Base-by-base conservation (phyloP, 2,113 vertebrate species). In the Bos javanicus region DNA sequence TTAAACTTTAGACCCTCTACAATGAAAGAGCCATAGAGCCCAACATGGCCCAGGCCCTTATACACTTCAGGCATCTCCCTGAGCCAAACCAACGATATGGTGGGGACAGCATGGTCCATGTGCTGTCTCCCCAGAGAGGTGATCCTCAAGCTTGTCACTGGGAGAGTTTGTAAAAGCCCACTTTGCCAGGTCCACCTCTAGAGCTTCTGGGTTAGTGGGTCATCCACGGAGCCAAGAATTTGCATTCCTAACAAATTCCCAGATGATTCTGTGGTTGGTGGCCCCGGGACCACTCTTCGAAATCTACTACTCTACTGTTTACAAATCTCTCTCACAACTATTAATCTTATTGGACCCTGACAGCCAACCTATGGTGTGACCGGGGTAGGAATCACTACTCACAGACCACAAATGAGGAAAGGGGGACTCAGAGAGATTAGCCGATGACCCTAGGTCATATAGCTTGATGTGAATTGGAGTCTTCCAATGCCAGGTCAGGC, bases 31-130 rank as follows among this genome's bases (percentile, higher is more conserved):
- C 46, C 71, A 14, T 2, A 6, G 8, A 28, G 52, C 19, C 26
- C 13, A 3, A 21, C 0, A 1, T 17, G 76, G 80, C 15, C 7
- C 54, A 23, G 76, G 14, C 43, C 62, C 85, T 64, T 0, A 16
- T 11, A 16, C 2, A 21, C 43, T 25, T 30, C 25, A 19, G 57
- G 82, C 4, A 17, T 15, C 56, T 16, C 26, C 36, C 33, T 36
- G 23, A 39, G 86, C 64, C 64, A 80, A 23, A 28, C 43, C 0
- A 6, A 57, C 2, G 14, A 8, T 52, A 64, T 30, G 6, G 1
- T 23, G 30, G 36, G 89, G 33, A 19, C 0, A 3, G 15, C 14
- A 12, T 60, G 0, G 0, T 36, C 46, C 39, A 9, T 8, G 48
- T 2, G 5, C 15, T 39, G 1, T 89, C 43, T 86, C 60, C 84